phyloP scores from a whole-genome alignment of 2,113 vertebrate genomes.

The Corythornis vintsioides region DNA sequence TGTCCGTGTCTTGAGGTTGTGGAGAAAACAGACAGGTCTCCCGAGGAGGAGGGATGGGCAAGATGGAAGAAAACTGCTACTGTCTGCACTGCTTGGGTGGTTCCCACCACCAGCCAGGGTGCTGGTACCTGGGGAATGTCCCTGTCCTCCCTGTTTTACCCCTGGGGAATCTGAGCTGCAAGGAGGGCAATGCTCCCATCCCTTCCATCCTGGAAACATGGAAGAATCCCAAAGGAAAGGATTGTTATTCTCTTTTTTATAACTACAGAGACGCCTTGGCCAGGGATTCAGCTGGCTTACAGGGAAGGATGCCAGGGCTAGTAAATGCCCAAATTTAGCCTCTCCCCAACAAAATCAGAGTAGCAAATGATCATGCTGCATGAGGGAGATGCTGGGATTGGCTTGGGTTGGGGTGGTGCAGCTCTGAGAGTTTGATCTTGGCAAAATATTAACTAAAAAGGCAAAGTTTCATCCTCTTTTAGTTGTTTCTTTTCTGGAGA shows the following conservation, averaged over 20 bases:
- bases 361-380: fast-evolving
- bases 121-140: fast-evolving
- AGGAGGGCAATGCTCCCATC: neutral
- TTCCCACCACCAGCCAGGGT: fast-evolving
- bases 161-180: fast-evolving
- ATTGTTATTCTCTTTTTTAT: neutral
- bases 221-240: neutral
- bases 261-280: neutral
- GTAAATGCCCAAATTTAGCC: neutral
- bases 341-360: neutral
- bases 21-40: neutral
- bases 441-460: neutral
- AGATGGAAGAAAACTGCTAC: neutral
- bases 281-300: neutral
- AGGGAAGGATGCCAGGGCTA: neutral
- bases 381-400: neutral
- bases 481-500: neutral
- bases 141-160: neutral
- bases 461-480: neutral
- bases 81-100: neutral
- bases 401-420: neutral
- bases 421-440: neutral
- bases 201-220: neutral
- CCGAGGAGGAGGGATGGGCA: fast-evolving
- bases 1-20: fast-evolving